A percentile compares a stretch with the other conserved stretches of the same genome.
Conservation (phyloP, 2,113 vertebrate species). For the Forbesichthys papilliferus region DNA sequence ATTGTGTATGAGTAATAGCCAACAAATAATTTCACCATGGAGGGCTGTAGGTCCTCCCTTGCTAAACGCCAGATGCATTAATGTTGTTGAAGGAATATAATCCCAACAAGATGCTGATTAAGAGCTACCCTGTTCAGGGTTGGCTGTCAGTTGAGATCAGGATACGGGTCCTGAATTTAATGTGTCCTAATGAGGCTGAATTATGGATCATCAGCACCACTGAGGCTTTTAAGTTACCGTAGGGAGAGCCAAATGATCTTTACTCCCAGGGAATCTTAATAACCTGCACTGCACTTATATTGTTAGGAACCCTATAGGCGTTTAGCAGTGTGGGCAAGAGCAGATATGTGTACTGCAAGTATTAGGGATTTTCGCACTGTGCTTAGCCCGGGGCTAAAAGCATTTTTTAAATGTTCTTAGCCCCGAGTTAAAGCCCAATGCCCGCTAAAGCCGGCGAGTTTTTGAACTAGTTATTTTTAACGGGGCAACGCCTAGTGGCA, state of each 20-base stretch:
- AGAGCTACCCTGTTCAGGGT: conserved; percentile 37
- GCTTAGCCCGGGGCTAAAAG: too few relatives aligned
- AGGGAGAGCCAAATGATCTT: conserved; percentile 56
- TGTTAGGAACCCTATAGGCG: conserved; percentile 32
- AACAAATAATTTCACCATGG: too few relatives aligned
- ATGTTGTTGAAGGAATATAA: conserved; percentile 47
- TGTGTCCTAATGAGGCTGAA: conserved; percentile 66
- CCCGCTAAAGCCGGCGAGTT: too few relatives aligned
- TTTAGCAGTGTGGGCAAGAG: too few relatives aligned
- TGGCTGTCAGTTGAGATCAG: conserved; percentile 57
- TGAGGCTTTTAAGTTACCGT: conserved; percentile 37
- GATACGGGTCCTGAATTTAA: conserved; percentile 45
- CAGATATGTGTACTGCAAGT: neutral
- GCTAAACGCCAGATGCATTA: conserved; percentile 20
- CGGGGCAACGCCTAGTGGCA: too few relatives aligned
- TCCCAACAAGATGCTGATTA: conserved; percentile 49
- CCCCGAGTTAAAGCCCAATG: too few relatives aligned
- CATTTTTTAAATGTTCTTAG: too few relatives aligned
- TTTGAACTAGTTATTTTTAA: too few relatives aligned
- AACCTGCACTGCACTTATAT: conserved; percentile 36
- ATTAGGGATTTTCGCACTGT: too few relatives aligned
- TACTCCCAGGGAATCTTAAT: conserved; percentile 31
- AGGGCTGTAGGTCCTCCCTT: neutral
- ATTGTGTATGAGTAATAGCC: neutral
- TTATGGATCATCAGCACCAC: conserved; percentile 66